These are phyloP conservation scores for Pachycephala philippinensis DNA, from an alignment of 2,113 vertebrate species.

Conservation along the genomic window DNA sequence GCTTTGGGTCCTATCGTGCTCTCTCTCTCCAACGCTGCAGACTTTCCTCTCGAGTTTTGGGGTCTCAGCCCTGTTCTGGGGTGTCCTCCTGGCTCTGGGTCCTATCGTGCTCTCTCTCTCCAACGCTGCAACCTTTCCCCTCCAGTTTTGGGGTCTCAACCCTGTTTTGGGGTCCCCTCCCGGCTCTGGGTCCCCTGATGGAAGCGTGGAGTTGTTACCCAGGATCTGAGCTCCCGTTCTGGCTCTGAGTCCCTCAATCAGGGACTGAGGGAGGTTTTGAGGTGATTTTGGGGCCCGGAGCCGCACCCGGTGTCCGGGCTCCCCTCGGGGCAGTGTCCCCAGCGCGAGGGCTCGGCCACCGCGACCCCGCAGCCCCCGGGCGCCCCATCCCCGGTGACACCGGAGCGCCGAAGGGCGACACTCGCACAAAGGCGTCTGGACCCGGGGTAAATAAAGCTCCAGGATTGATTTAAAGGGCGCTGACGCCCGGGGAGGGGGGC, in stretches of 20 bases:
- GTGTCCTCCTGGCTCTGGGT: not conserved
- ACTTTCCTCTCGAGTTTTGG: too few species aligned
- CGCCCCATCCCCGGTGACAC: not conserved
- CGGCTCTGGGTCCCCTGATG: not conserved
- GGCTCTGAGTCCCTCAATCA: not conserved
- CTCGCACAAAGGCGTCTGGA: conserved; percentile 12
- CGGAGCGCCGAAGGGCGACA: not conserved
- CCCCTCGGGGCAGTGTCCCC: not conserved
- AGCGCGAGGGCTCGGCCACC: not conserved
- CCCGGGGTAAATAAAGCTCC: not conserved
- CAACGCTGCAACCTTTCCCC: not conserved
- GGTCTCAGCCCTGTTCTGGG: too few species aligned
- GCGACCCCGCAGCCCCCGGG: not conserved
- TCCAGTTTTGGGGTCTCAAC: not conserved
- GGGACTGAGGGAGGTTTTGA: not conserved
- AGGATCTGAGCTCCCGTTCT: not conserved
- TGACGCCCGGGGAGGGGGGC: not conserved
- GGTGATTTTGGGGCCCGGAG: not conserved
- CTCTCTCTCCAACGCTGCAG: too few species aligned
- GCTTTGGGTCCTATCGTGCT: too few species aligned
- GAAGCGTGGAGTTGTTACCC: fast-evolving
- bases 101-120: not conserved
- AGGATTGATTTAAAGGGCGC: not conserved
- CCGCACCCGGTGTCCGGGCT: not conserved
- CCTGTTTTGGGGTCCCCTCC: not conserved